Conservation (phyloP, 2,113 vertebrate species). For the Gymnobelideus leadbeateri region DNA sequence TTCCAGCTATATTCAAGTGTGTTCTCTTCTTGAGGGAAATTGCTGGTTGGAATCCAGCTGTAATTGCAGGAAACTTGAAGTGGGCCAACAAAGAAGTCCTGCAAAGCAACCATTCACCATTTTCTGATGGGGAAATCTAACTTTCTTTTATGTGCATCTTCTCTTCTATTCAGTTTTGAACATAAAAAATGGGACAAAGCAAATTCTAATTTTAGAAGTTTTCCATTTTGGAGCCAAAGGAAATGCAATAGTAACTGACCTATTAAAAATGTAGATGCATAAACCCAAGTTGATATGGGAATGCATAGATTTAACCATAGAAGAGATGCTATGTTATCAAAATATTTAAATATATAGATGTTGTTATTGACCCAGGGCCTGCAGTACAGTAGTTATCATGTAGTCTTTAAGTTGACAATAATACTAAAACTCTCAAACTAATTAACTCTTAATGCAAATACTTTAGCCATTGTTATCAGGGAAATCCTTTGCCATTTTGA, state of each 20-base stretch:
- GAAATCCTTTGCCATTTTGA: background rate
- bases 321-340: background rate
- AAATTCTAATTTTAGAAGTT: conserved; percentile 26
- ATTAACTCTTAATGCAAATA: background rate
- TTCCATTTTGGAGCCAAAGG: background rate
- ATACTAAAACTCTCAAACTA: background rate
- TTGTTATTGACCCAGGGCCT: background rate
- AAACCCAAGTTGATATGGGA: background rate
- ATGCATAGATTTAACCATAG: background rate
- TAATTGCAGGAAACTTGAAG: conserved; percentile 25
- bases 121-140: conserved; percentile 15
- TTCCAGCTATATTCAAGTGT: background rate
- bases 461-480: background rate
- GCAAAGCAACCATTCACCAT: conserved; percentile 11
- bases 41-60: background rate
- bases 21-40: background rate
- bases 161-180: background rate
- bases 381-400: background rate
- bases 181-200: conserved; percentile 25
- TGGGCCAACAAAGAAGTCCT: background rate
- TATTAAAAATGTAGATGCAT: conserved; percentile 39
- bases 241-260: background rate
- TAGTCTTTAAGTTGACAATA: background rate
- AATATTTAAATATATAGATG: background rate
- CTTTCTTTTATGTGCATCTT: background rate